phyloP scores from a whole-genome alignment of 2,888 invertebrate species.

The Automeris io region DNA sequence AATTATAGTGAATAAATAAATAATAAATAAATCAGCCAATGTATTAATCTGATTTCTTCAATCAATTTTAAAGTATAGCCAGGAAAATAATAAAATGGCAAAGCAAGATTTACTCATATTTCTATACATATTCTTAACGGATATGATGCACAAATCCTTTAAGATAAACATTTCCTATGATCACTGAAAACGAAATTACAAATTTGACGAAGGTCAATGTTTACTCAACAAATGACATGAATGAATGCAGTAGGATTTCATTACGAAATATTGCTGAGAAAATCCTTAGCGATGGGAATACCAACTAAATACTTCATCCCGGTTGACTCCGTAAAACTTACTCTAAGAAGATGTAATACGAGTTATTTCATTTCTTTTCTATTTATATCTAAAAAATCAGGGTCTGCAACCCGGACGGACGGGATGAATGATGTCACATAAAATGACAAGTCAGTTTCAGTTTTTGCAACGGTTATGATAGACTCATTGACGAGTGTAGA shows the following conservation, averaged over 20 bases:
- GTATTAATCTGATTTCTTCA: too few relatives aligned
- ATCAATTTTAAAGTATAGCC: not conserved
- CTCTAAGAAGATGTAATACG: slow-evolving; percentile 23
- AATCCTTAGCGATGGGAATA: slow-evolving; percentile 21
- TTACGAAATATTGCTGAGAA: slow-evolving; percentile 61
- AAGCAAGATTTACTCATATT: too few relatives aligned
- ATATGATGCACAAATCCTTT: slow-evolving; percentile 22
- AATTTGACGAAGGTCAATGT: slow-evolving; percentile 61
- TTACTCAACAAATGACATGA: slow-evolving; percentile 69
- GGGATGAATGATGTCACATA: slow-evolving; percentile 73
- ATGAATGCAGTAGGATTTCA: slow-evolving; percentile 64
- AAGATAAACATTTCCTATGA: slow-evolving; percentile 23
- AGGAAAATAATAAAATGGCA: not conserved
- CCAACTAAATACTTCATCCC: not conserved
- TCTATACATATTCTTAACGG: slow-evolving; percentile 18
- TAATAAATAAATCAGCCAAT: too few relatives aligned
- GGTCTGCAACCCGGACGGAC: slow-evolving; percentile 44
- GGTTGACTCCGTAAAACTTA: too few relatives aligned
- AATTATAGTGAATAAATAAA: too few relatives aligned
- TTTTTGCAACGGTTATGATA: slow-evolving; percentile 55
- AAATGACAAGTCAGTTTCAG: slow-evolving; percentile 65
- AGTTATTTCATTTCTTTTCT: slow-evolving; percentile 8
- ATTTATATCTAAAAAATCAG: slow-evolving; percentile 24
- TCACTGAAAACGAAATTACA: slow-evolving; percentile 35
- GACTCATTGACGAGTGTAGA: slow-evolving; percentile 26